Evolutionary conservation across 2,113 vertebrate genomes (phyloP).

Genomic region (Orycteropus afer): DNA sequence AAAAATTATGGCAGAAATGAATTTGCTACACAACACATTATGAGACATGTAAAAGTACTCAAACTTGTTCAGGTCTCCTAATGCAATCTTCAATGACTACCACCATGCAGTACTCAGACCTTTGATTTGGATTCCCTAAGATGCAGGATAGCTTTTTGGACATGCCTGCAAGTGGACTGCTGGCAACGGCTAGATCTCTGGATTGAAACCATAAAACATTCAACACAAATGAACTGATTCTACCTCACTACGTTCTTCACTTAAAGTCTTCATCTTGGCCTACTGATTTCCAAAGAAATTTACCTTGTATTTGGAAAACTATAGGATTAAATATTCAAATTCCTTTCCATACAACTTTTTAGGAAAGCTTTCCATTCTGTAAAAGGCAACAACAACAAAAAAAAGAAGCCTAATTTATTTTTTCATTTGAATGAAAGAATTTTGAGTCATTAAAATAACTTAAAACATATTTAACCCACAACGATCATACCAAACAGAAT

Average conservation of each 20-base stretch:
- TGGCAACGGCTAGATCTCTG: not conserved
- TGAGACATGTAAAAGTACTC: not conserved
- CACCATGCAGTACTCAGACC: not conserved
- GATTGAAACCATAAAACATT: not conserved
- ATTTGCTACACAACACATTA: not conserved
- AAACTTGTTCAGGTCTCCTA: not conserved
- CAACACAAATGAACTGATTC: not conserved
- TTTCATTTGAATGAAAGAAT: slow-evolving; percentile 29
- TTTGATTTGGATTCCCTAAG: not conserved
- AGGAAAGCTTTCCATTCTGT: not conserved
- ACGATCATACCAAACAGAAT: slow-evolving; percentile 33
- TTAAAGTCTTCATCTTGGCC: not conserved
- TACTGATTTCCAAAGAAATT: not conserved
- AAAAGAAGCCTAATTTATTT: not conserved
- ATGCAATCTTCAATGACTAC: not conserved
- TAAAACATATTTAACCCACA: slow-evolving; percentile 9
- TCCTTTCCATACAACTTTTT: slow-evolving; percentile 19
- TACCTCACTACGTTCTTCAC: not conserved
- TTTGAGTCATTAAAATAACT: slow-evolving; percentile 12
- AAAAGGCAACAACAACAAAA: not conserved
- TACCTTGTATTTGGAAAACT: not conserved
- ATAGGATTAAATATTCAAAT: not conserved
- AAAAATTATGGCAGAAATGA: slow-evolving; percentile 13
- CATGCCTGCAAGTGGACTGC: not conserved
- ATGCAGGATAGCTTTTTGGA: not conserved